phyloP scores from a whole-genome alignment of 1,140 invertebrate genomes.

The Sitobion miscanthi region DNA sequence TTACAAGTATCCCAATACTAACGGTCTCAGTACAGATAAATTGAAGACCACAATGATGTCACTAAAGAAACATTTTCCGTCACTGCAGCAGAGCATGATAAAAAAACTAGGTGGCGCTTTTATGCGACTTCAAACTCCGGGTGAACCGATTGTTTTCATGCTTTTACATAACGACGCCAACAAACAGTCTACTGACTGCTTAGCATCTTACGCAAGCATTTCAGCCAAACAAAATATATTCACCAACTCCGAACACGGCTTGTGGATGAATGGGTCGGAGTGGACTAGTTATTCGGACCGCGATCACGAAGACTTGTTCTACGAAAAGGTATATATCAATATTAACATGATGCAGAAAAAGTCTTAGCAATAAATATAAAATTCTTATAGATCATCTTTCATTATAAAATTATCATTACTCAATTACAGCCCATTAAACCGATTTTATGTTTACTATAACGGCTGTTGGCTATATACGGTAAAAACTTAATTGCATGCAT shows the following conservation, averaged over 20 bases:
- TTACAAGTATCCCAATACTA: neutral
- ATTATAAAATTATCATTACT: no score
- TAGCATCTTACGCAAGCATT: neutral
- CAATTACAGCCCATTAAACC: neutral
- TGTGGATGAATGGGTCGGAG: slow-evolving; percentile 31
- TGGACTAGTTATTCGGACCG: neutral
- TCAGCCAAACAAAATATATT: neutral
- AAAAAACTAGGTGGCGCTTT: slow-evolving; percentile 16
- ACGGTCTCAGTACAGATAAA: neutral
- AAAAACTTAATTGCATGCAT: neutral
- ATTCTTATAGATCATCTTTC: neutral
- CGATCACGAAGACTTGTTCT: neutral
- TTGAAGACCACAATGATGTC: neutral
- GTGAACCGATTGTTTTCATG: slow-evolving; percentile 39
- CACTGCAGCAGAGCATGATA: neutral
- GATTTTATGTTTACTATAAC: neutral
- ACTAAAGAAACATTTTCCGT: neutral
- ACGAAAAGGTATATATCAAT: slow-evolving; percentile 7
- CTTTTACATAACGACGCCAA: slow-evolving; percentile 24
- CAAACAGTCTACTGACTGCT: slow-evolving; percentile 33
- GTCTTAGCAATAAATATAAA: neutral
- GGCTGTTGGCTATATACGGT: neutral
- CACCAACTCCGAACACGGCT: neutral
- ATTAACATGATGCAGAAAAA: neutral
- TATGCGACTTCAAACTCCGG: neutral